Evolutionary conservation across 2,113 vertebrate genomes (phyloP), one percentile per base, ranked within the genome.

Genomic region (Psettodes erumei): DNA sequence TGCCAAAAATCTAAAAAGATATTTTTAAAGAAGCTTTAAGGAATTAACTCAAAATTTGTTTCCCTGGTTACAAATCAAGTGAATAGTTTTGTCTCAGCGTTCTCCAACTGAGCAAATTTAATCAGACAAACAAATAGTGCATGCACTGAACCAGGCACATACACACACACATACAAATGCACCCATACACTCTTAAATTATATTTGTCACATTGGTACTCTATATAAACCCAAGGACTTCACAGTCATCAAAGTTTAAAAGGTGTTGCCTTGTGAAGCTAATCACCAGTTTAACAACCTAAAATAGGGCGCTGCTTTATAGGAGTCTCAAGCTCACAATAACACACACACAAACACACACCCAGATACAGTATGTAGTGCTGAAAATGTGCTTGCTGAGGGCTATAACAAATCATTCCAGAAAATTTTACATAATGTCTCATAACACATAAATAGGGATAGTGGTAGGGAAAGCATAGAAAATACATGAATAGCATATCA

Each of bases 121-220:
- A n/a, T n/a, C n/a, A n/a, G 23, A 38, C 42, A 27, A 58, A n/a
- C 16, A 61, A 28, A 18, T 8, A 60, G 8, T 13, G 9, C 15
- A 3, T 35, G 3, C 32, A n/a, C 21, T 5, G 25, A 43, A 18
- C 21, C 45, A 43, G 11, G 45, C 48, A 64, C 40, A 28, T 48
- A 38, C 58, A 40, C 25, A 47, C 65, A 55, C 23, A 58, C 58
- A 70, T 43, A 13, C 19, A 61, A 18, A 59, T 37, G 9, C 21
- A 47, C 37, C 5, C 37, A 6, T 23, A 95, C 92, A 94, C 93
- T 92, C 90, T 86, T 88, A 94, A 93, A 92, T 92, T 88, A 93
- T 92, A 90, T 3, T 4, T 90, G 83, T 85, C 91, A 91, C 91
- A 92, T 86, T 55, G 70, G 56, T 61, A 33, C 81, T 81, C 77